Percentiles rank a stretch among this genome's conserved stretches.
Evolutionary conservation across 2,888 invertebrate genomes (phyloP).

Genomic region (Tenthredo scrophulariae): DNA sequence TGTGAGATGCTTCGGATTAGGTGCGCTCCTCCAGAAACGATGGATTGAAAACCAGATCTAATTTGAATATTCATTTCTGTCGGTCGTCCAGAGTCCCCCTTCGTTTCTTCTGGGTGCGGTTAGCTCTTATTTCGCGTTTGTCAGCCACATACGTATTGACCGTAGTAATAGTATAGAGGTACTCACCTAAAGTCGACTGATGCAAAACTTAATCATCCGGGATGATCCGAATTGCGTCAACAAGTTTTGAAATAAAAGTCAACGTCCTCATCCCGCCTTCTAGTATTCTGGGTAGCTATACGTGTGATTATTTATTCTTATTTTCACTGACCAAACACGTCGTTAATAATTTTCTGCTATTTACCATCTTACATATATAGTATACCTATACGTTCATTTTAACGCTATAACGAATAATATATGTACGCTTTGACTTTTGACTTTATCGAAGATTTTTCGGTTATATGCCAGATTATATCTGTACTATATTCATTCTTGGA

Average conservation of each 20-base stretch:
- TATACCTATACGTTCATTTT: no score
- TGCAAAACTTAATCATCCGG: constrained; percentile 48
- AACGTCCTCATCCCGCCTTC: constrained; percentile 21
- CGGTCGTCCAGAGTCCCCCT: not conserved
- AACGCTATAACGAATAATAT: no score
- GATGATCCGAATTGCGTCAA: constrained; percentile 51
- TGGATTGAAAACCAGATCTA: constrained; percentile 48
- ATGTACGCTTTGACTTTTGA: not conserved
- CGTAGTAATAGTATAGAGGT: not conserved
- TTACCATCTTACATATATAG: no score
- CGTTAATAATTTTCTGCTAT: no score
- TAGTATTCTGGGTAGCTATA: not conserved
- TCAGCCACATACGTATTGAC: constrained; percentile 40
- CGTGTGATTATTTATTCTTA: not conserved
- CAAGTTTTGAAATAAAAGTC: constrained; percentile 46
- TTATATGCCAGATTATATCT: not conserved
- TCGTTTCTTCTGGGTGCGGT: constrained; percentile 44
- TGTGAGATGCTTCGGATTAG: constrained; percentile 24
- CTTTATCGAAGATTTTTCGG: not conserved
- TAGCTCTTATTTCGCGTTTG: constrained; percentile 52
- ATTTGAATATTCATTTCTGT: constrained; percentile 51
- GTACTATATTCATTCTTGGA: not conserved
- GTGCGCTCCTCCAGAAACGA: constrained; percentile 43
- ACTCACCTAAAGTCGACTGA: constrained; percentile 17
- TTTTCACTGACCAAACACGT: not conserved